Evolutionary conservation across 2,113 vertebrate species (phyloP), one percentile per base, ranked within the genome.

Genomic region (Menura novaehollandiae): DNA sequence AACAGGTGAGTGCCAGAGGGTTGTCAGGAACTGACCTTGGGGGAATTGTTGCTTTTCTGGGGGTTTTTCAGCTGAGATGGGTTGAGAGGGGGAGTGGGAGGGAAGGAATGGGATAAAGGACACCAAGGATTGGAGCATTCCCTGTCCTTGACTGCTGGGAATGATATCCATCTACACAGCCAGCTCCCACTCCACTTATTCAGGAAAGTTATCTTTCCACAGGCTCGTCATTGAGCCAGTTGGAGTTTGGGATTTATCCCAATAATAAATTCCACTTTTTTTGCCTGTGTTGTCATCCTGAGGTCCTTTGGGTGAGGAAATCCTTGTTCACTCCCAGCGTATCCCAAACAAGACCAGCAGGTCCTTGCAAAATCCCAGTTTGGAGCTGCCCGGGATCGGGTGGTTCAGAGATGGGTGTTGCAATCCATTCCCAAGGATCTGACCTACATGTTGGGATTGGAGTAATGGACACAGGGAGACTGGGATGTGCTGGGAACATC

Each of bases 1-100:
- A 99, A 99, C 98, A 99, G 99, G 99, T 99, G 97, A 96, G 98
- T 89, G 59, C 4, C 19, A 39, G 87, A 23, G 72, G 27, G n/a
- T 13, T 18, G 30, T 9, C 18, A 39, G 72, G 47, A 56, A 60
- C 32, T 3, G 13, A 20, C 11, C 6, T 35, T 18, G 44, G 41
- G 17, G 2, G 3, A 58, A 35, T 41, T 4, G 0, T 0, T 46
- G 33, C 43, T 55, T 44, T 47, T 43, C 49, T 64, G 26, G 30
- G 41, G 12, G 1, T 35, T 37, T 83, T 68, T 62, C 30, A 46
- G 3, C 11, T 41, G 53, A 46, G 51, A 32, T 15, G 49, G n/a
- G 26, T 51, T 43, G 58, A 14, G 32, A 20, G 11, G 41, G 26
- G 13, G 26, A 19, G 11, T 3, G 1, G n/a, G 21, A 35, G 27